Evolutionary conservation across 1,140 invertebrate species (phyloP).

Genomic region (Ceratina japonica): DNA sequence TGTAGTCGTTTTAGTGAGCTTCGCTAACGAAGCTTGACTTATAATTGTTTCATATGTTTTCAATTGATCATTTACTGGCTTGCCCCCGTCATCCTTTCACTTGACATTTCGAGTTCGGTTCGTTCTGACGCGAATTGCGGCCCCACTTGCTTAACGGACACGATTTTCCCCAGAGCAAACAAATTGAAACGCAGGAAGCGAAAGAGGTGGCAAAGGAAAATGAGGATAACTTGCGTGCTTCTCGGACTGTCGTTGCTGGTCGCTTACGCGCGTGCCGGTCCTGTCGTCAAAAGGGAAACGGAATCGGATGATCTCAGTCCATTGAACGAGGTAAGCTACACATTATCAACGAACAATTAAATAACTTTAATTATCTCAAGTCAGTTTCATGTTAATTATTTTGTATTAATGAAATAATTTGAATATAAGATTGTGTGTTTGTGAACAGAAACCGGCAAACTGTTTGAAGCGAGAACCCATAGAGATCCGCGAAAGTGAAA

Average conservation of each 20-base stretch:
- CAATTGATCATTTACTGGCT: neutral
- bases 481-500: conserved; percentile 34
- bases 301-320: conserved; percentile 73
- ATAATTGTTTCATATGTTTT: neutral
- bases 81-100: conserved; percentile 51
- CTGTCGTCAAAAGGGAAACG: conserved; percentile 71
- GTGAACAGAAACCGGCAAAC: neutral
- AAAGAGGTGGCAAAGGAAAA: conserved; percentile 52
- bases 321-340: conserved; percentile 75
- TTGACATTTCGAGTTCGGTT: conserved; percentile 32
- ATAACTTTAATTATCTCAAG: too few relatives aligned
- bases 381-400: too few relatives aligned
- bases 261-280: conserved; percentile 61
- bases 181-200: conserved; percentile 12
- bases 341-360: too few relatives aligned
- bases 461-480: neutral
- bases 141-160: neutral
- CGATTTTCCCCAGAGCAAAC: conserved; percentile 36
- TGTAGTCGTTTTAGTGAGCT: too few relatives aligned
- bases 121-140: neutral
- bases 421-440: neutral
- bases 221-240: conserved; percentile 69
- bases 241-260: conserved; percentile 64
- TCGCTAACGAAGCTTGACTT: too few relatives aligned
- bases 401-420: too few relatives aligned